Evolutionary conservation across 2,888 invertebrate species (phyloP).

Genomic region (Herminia tarsipennalis): DNA sequence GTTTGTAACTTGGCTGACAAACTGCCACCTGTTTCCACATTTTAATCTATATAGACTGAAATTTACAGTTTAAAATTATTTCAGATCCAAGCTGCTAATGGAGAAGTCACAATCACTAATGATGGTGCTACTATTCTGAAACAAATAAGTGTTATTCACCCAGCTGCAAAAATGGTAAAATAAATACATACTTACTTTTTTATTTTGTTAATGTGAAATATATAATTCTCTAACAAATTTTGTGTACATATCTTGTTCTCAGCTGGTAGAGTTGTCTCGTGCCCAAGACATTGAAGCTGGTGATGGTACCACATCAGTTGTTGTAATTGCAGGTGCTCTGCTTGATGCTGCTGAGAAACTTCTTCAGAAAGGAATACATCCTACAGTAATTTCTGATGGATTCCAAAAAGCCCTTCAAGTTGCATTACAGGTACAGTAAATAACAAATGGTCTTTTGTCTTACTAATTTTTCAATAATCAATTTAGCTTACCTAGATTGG

Average conservation of each 20-base stretch:
- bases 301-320: slow-evolving; percentile 99
- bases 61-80: no score
- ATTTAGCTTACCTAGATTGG: no score
- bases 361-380: slow-evolving; percentile 97
- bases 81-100: slow-evolving; percentile 97
- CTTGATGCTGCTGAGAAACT: slow-evolving; percentile 97
- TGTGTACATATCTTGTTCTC: slow-evolving; percentile 45
- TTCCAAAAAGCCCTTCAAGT: slow-evolving; percentile 95
- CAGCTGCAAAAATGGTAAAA: slow-evolving; percentile 99
- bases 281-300: slow-evolving; percentile 99
- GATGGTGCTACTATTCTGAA: slow-evolving; percentile 99
- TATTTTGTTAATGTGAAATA: neutral
- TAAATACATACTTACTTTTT: neutral
- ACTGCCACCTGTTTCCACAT: no score
- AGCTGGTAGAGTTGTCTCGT: slow-evolving; percentile 98
- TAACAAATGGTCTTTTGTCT: no score
- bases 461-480: no score
- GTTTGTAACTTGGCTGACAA: no score
- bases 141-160: slow-evolving; percentile 99
- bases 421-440: slow-evolving; percentile 85
- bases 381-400: slow-evolving; percentile 98
- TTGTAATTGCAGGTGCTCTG: slow-evolving; percentile 98
- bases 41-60: no score
- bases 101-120: slow-evolving; percentile 99
- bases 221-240: neutral